These are phyloP conservation scores for Epinotia bilunana DNA, from an alignment of 2,888 invertebrate genomes.

Conservation along the genomic window DNA sequence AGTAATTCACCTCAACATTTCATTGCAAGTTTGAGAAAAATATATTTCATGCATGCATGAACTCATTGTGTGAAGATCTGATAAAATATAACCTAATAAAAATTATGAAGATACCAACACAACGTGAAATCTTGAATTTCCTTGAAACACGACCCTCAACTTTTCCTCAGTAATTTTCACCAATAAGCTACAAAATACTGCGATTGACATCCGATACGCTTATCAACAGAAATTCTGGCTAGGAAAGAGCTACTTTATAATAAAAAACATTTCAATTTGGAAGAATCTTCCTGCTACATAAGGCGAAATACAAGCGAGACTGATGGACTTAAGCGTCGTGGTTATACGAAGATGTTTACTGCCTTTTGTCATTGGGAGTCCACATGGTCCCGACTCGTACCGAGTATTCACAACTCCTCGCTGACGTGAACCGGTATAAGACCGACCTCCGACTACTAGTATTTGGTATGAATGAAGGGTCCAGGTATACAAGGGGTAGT, in stretches of 20 bases:
- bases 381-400: background rate
- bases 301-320: background rate
- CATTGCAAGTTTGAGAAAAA: no score
- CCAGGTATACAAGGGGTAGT: background rate
- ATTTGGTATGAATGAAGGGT: background rate
- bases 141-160: slow-evolving; percentile 1
- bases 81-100: background rate
- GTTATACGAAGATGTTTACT: background rate
- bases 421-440: background rate
- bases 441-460: background rate
- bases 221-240: slow-evolving; percentile 7
- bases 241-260: background rate
- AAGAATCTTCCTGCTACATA: background rate
- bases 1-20: no score
- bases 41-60: no score
- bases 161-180: slow-evolving; percentile 2
- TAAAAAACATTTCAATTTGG: background rate
- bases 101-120: background rate
- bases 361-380: background rate
- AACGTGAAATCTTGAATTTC: background rate
- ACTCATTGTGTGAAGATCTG: no score
- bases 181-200: slow-evolving; percentile 12
- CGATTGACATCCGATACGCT: slow-evolving; percentile 13
- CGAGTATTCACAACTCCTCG: no score
- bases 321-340: background rate